A percentile compares a stretch with the other conserved stretches of the same genome.
Evolutionary conservation across 2,888 invertebrate species (phyloP).

Genomic region (Lydus trimaculatus): DNA sequence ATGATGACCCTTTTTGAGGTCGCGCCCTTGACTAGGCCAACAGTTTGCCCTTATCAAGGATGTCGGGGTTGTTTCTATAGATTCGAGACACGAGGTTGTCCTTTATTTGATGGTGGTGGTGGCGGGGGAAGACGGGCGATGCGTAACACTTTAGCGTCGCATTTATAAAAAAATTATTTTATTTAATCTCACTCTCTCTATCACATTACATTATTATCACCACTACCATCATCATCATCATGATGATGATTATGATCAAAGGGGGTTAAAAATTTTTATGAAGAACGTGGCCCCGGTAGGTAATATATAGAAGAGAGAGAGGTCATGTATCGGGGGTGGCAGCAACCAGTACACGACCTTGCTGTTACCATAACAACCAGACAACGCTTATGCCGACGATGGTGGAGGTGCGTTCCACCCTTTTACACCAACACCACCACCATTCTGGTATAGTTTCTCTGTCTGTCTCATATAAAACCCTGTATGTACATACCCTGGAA

Average conservation of each 20-base stretch:
- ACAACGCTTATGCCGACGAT: slow-evolving; percentile 55
- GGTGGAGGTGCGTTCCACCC: slow-evolving; percentile 32
- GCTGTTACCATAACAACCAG: slow-evolving; percentile 59
- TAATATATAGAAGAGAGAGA: slow-evolving; percentile 12
- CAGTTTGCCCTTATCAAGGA: slow-evolving; percentile 5
- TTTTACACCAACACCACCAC: not conserved
- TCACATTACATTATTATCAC: too few relatives aligned
- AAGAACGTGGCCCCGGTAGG: not conserved
- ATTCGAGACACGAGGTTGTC: not conserved
- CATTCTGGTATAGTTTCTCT: not conserved
- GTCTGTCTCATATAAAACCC: not conserved
- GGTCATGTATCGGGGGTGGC: slow-evolving; percentile 6
- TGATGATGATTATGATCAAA: not conserved
- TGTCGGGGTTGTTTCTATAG: not conserved
- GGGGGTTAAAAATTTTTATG: not conserved
- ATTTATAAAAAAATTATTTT: not conserved
- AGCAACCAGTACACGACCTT: slow-evolving; percentile 58
- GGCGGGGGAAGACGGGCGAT: not conserved
- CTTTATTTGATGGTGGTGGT: not conserved
- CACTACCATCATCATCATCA: not conserved
- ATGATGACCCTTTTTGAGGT: not conserved
- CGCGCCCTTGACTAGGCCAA: slow-evolving; percentile 7
- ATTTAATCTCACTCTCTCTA: not conserved
- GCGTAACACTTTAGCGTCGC: not conserved
- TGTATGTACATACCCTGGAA: too few relatives aligned